A percentile compares a stretch with the other conserved stretches of the same genome.
These are phyloP conservation scores for Pampusana beccarii DNA, from an alignment of 2,113 vertebrate species.

Conservation along the genomic window DNA sequence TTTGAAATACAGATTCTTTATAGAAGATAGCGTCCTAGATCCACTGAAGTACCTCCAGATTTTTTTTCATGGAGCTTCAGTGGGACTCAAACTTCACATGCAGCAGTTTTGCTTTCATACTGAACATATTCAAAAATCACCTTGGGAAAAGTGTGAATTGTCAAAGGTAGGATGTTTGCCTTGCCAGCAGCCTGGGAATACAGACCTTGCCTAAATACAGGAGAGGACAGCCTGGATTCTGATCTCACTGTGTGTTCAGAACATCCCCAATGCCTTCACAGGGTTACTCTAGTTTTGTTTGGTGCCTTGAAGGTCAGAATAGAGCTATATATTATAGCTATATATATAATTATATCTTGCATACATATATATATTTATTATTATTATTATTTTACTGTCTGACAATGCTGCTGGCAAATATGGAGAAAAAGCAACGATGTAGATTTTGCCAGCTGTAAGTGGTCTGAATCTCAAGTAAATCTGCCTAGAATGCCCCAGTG, in stretches of 20 bases:
- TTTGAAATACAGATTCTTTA: neutral
- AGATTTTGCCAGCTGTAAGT: neutral
- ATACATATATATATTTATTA: neutral
- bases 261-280: neutral
- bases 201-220: neutral
- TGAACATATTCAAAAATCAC: neutral
- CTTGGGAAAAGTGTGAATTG: neutral
- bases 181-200: neutral
- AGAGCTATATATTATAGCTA: neutral
- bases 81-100: neutral
- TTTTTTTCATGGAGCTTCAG: neutral
- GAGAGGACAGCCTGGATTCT: neutral
- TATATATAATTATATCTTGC: neutral
- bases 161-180: neutral
- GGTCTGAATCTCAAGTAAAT: constrained; percentile 34
- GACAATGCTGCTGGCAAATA: neutral
- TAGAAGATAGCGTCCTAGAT: neutral
- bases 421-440: neutral
- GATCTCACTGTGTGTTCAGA: neutral
- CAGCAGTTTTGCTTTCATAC: neutral
- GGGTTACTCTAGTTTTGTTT: neutral
- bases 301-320: neutral
- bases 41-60: neutral
- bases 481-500: neutral
- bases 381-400: neutral